A percentile compares a stretch with the other conserved stretches of the same genome.
These are phyloP conservation scores for Intellagama lesueurii DNA, from an alignment of 2,797 vertebrate genomes.

Conservation along the genomic window DNA sequence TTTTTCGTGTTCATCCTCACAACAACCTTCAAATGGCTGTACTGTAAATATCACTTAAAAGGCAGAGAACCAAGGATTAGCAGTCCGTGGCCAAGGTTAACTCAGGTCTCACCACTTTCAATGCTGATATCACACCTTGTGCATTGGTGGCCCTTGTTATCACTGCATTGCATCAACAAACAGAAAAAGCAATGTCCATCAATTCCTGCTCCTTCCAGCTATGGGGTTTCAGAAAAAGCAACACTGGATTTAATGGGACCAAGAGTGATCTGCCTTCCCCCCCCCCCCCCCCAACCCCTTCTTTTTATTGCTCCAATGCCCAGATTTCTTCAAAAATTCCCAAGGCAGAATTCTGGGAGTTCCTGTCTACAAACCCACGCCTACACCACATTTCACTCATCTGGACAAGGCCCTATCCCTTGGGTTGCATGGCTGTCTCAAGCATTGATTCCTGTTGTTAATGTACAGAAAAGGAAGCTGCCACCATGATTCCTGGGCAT, in stretches of 20 bases:
- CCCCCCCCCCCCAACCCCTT: no score
- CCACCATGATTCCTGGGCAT: no score
- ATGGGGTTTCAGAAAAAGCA: neutral
- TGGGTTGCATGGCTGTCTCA: no score
- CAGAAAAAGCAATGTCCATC: neutral
- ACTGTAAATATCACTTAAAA: neutral
- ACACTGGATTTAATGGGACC: neutral
- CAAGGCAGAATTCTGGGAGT: no score
- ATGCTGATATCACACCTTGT: neutral
- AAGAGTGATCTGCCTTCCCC: no score
- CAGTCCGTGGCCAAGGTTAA: neutral
- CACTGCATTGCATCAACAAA: neutral
- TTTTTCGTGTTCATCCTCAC: neutral
- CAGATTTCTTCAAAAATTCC: no score
- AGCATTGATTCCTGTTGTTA: no score
- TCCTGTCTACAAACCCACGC: no score
- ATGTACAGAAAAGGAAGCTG: no score
- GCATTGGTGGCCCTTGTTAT: neutral
- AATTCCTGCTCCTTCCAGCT: neutral
- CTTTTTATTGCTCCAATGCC: no score
- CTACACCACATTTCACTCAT: no score
- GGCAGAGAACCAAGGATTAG: neutral
- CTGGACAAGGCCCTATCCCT: no score
- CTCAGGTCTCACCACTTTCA: neutral
- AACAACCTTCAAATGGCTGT: neutral